Evolutionary conservation across 2,113 vertebrate species (phyloP), one percentile per base, ranked within the genome.

Genomic region (Alexandromys fortis): DNA sequence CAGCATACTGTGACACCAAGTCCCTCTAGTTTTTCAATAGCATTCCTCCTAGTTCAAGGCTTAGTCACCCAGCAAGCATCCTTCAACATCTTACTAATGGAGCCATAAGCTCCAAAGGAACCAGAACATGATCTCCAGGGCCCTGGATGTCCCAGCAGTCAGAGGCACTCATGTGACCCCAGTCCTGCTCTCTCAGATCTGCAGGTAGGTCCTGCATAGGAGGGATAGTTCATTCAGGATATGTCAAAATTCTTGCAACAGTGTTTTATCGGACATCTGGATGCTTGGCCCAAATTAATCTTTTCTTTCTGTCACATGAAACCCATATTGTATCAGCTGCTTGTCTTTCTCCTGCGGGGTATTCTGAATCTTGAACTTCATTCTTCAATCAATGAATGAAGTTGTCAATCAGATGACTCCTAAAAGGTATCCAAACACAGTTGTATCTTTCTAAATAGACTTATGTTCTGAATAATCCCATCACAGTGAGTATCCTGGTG

Each of bases 401-500:
- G 7, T 38, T 72, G 3, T 38, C 89, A 9, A 3, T 45, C 45
- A 94, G 73, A 30, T 67, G 9, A 30, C 19, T 17, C 4, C 17
- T 7, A 11, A 11, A 8, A 90, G 19, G 14, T 26, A 52, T 91
- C 21, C 11, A 21, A 88, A 33, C 21, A n/a, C 67, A 70, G 28
- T 7, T 22, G 47, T 47, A 5, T 75, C 13, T n/a, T 94, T 38
- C 33, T 11, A 4, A 26, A 14, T 4, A 14, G 47, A 1, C 24
- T 77, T 90, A 38, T 47, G 3, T 75, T 88, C 24, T 58, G 5
- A 75, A 86, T 73, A 35, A 38, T 0, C 0, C 5, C 22, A 45
- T 78, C 4, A 77, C 2, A 1, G 16, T 6, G 12, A 33, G 45
- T 2, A 2, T 8, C 26, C 5, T 6, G 24, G 4, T 28, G 35